These are phyloP conservation scores for Diadema setosum DNA, from an alignment of 35 echinoderm and acorn worm species.

Conservation along the genomic window DNA sequence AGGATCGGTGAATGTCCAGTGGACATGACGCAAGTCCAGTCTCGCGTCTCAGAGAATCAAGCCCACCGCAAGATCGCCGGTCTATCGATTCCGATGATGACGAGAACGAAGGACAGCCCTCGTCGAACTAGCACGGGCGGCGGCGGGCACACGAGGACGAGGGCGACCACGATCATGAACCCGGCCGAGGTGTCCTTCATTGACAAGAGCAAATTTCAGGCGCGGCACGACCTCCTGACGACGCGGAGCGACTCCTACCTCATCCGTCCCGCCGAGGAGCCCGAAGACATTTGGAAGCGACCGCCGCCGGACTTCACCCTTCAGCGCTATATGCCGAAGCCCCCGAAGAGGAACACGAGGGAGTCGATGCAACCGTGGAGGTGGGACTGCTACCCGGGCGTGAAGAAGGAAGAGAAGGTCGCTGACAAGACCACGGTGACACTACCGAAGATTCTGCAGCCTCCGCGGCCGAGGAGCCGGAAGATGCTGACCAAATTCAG, in stretches of 20 bases:
- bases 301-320: slow-evolving; percentile 85
- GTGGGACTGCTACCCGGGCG: slow-evolving; percentile 46
- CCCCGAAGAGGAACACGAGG: slow-evolving; percentile 81
- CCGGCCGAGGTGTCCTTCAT: slow-evolving; percentile 31
- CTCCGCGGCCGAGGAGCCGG: slow-evolving; percentile 41
- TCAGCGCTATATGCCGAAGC: slow-evolving; percentile 71
- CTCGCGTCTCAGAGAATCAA: background rate
- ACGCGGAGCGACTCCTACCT: slow-evolving; percentile 56
- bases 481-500: slow-evolving; percentile 53
- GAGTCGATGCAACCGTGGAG: slow-evolving; percentile 91
- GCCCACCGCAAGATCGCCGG: background rate
- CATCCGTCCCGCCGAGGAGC: background rate
- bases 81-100: too few relatives aligned
- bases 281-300: slow-evolving; percentile 64
- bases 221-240: slow-evolving; percentile 38
- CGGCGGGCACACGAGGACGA: background rate
- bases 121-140: too few relatives aligned
- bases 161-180: background rate
- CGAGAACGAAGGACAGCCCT: too few relatives aligned
- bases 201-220: slow-evolving; percentile 37
- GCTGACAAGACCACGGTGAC: background rate
- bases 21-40: background rate
- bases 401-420: background rate
- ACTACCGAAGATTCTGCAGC: slow-evolving; percentile 71
- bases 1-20: too few relatives aligned